Base-by-base conservation (phyloP, 2,888 invertebrate genomes). In the Cyclophora albipunctata region DNA sequence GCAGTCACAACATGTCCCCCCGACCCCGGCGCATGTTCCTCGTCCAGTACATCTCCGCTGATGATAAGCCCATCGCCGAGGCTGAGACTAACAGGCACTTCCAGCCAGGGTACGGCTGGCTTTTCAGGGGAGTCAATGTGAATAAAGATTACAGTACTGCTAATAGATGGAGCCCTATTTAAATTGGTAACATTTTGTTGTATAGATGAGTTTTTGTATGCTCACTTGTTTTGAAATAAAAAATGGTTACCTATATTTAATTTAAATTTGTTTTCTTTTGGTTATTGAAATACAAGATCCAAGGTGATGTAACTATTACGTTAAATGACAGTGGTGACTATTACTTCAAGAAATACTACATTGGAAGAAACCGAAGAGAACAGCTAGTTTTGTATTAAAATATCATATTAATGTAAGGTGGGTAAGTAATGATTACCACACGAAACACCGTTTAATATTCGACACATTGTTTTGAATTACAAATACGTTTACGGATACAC, bases 21-120 rank as follows among this genome's bases (percentile, higher is more conserved):
- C 65, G 80, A 34, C 69, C 81, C 0, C 75, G 91, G 2, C 75
- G 91, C 3, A 91, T 91, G 91, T 84, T 90, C 56, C 78, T 91
- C 1, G 72, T 87, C 0, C 89, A 91, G 73, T 64, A 90, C 45
- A 80, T 84, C 55, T 77, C 88, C 1, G 90, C 90, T 2, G 89
- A 91, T 42, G 91, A 91, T 55, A 81, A 78, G 42, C 89, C 43
- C 3, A 20, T 43, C 33, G 34, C 7, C 6, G 43, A 34, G 33
- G 43, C 90, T 0, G 51, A 72, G 2, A 75, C 77, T 5, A 66
- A 75, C 0, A 88, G 90, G 55, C 71, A 75, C 7, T 83, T 82
- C 1, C 67, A 74, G 35, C 90, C 89, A 0, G 90, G 90, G 3
- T 90, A 90, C 54, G 89, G 89, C n/a, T 79, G 90, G 73, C 75